phyloP scores from a whole-genome alignment of 2,888 invertebrate species.

The Cyclophora albipunctata region DNA sequence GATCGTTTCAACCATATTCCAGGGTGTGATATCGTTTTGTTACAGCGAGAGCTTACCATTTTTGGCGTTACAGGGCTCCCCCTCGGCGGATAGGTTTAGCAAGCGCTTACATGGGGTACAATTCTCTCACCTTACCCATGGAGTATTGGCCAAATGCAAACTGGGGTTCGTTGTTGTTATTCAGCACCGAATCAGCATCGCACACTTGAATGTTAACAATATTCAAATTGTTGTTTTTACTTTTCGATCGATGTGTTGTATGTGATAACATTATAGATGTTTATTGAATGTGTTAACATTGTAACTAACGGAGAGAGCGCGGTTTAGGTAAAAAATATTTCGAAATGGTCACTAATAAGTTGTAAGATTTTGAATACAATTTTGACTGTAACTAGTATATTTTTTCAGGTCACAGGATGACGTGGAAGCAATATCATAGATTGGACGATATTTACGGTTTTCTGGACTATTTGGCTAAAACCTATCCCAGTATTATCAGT shows the following conservation, averaged over 20 bases:
- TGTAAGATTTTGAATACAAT: neutral
- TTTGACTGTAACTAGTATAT: neutral
- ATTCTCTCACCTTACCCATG: constrained; percentile 72
- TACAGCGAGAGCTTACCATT: constrained; percentile 72
- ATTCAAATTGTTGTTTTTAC: constrained; percentile 13
- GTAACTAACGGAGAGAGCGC: constrained; percentile 21
- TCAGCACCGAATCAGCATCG: constrained; percentile 42
- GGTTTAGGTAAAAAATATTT: constrained; percentile 1
- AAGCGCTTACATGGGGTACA: constrained; percentile 71
- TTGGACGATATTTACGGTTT: constrained; percentile 84
- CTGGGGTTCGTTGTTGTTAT: constrained; percentile 75
- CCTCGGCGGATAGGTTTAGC: constrained; percentile 55
- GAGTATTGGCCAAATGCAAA: constrained; percentile 77
- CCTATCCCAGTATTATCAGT: constrained; percentile 83
- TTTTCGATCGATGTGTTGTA: constrained; percentile 14
- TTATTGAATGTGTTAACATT: constrained; percentile 16
- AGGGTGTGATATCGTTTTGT: constrained; percentile 59
- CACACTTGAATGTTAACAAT: constrained; percentile 32
- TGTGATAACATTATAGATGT: constrained; percentile 15
- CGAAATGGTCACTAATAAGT: constrained; percentile 14
- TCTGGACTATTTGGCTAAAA: constrained; percentile 84
- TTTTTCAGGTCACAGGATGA: constrained; percentile 73
- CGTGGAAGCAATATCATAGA: constrained; percentile 88
- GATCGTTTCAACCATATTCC: constrained; percentile 39
- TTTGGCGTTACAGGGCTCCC: constrained; percentile 74